A percentile compares a stretch with the other conserved stretches of the same genome.
These are phyloP conservation scores for Apogon talboti DNA, from an alignment of 2,797 vertebrate genomes.

Conservation along the genomic window DNA sequence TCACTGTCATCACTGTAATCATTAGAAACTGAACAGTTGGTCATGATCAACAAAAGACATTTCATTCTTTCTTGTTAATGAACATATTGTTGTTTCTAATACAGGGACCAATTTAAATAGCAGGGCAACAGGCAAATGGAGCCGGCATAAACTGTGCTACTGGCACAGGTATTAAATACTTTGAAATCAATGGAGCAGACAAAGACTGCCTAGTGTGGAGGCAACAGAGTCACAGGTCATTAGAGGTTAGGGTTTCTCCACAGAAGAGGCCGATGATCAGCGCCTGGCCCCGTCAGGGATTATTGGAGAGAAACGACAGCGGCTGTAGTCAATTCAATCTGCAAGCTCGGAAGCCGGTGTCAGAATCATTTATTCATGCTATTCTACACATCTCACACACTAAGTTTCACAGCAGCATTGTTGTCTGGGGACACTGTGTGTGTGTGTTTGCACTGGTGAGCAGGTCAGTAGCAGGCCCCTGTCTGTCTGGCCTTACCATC, in stretches of 20 bases:
- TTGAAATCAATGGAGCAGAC: slow-evolving; percentile 5
- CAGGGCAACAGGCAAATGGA: background rate
- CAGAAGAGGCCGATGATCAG: slow-evolving; percentile 18
- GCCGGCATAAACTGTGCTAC: background rate
- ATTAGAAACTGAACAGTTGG: too few species aligned
- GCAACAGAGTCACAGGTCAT: slow-evolving; percentile 4
- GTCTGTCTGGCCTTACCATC: slow-evolving; percentile 82
- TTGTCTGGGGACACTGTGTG: slow-evolving; percentile 41
- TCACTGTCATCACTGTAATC: too few species aligned
- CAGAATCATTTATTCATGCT: slow-evolving; percentile 67
- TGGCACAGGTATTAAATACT: background rate
- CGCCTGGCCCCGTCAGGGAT: slow-evolving; percentile 51
- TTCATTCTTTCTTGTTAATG: too few species aligned
- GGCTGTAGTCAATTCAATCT: slow-evolving; percentile 63
- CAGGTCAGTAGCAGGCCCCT: slow-evolving; percentile 29
- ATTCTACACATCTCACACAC: slow-evolving; percentile 53
- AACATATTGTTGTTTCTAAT: too few species aligned
- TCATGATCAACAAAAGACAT: too few species aligned
- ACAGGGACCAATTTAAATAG: background rate
- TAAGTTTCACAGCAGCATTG: slow-evolving; percentile 29
- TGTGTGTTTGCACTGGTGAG: slow-evolving; percentile 2
- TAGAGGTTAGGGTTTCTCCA: slow-evolving; percentile 35
- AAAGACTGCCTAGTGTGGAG: slow-evolving; percentile 15
- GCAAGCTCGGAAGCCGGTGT: slow-evolving; percentile 68
- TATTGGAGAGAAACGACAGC: slow-evolving; percentile 63